Base-by-base conservation (phyloP, 2,888 invertebrate genomes). In the Ecliptopera silaceata region DNA sequence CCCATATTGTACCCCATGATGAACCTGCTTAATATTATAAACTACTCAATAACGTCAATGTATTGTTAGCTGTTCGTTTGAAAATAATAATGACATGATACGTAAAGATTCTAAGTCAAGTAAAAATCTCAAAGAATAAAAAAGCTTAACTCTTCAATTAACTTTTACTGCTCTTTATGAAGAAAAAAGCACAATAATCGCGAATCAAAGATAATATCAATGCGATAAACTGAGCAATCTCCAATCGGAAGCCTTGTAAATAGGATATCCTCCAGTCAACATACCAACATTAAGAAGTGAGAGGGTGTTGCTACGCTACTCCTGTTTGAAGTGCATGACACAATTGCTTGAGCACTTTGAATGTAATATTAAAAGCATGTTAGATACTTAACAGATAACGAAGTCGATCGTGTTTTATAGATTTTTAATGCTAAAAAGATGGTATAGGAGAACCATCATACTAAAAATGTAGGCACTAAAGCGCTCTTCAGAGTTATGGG, bases 181-280 rank as follows among this genome's bases (percentile, higher is more conserved):
- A 59, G n/a, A 8, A 26, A 43, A 63, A 69, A 67, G 66, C 65
- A 59, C 67, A 58, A 45, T 47, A 50, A 57, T 52, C 48, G 44
- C 36, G 45, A 64, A 63, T 61, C 65, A 56, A 63, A 68, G 71
- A 70, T 76, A 66, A 71, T 54, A 69, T 69, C 68, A 71, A 68
- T 66, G 69, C 73, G 72, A 73, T 77, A 70, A 80, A 76, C 66
- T 75, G 80, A 72, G 71, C 76, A 79, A 77, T 80, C 72, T 71
- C 74, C 74, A 78, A 80, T 79, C 77, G 75, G 68, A 77, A 78
- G 59, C 72, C 72, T 75, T 72, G 71, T 84, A 80, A 85, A 79
- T 71, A 82, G 85, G 85, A 85, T 82, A 77, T 85, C 84, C 82
- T 76, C 60, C 48, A 51, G 48, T 53, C 66, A 61, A 53, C 46